phyloP scores from a whole-genome alignment of 2,888 invertebrate genomes.

The Abrostola triplasia region DNA sequence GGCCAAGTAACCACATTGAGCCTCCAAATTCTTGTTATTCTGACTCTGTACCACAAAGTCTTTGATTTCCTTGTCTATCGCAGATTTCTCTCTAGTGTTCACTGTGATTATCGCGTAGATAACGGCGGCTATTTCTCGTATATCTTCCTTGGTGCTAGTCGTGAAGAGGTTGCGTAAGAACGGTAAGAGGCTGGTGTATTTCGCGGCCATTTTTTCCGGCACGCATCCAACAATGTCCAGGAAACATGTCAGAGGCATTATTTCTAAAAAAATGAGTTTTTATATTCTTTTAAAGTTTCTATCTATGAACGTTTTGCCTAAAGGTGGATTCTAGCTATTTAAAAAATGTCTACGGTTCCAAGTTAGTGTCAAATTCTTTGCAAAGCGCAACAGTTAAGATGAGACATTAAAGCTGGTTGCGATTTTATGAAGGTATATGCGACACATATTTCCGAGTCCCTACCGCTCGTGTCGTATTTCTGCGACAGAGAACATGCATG shows the following conservation, averaged over 20 bases:
- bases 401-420: no score
- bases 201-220: constrained; percentile 90
- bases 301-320: no score
- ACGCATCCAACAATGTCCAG: constrained; percentile 95
- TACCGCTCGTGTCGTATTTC: no score
- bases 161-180: constrained; percentile 91
- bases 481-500: no score
- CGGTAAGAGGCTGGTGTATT: constrained; percentile 89
- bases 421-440: no score
- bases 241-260: constrained; percentile 92
- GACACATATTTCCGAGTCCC: no score
- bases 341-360: no score
- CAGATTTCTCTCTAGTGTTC: constrained; percentile 86
- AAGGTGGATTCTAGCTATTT: no score
- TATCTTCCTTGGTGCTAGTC: constrained; percentile 92
- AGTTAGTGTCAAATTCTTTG: no score
- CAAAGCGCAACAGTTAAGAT: no score
- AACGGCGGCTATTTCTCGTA: constrained; percentile 92
- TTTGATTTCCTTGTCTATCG: constrained; percentile 83
- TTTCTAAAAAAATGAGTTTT: no score
- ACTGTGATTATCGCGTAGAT: constrained; percentile 93
- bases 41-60: constrained; percentile 86
- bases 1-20: constrained; percentile 93
- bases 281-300: no score
- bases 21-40: constrained; percentile 90